These are phyloP conservation scores for Miniopterus natalensis DNA, from an alignment of 2,113 vertebrate species.

Conservation along the genomic window DNA sequence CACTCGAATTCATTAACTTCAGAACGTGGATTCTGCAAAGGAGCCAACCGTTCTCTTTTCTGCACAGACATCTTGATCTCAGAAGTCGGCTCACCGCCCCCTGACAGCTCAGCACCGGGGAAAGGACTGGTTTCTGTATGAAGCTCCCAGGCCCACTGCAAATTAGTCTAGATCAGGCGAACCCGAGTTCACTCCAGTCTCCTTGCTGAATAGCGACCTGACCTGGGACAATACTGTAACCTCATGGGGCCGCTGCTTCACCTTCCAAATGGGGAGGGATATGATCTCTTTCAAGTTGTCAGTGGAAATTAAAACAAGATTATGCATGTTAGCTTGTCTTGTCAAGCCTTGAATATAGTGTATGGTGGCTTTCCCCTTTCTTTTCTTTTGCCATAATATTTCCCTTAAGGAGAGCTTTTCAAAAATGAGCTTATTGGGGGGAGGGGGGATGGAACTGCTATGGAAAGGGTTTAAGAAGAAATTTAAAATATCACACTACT, in stretches of 20 bases:
- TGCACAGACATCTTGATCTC: constrained; percentile 58
- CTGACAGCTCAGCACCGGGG: not conserved
- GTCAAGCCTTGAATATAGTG: not conserved
- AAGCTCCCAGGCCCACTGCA: not conserved
- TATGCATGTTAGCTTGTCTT: not conserved
- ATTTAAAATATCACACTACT: not conserved
- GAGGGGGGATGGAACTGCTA: not conserved
- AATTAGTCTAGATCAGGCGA: constrained; percentile 50
- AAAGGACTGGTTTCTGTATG: constrained; percentile 42
- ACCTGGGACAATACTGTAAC: not conserved
- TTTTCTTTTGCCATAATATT: not conserved
- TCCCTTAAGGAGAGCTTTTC: not conserved
- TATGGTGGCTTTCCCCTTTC: not conserved
- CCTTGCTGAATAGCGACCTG: not conserved
- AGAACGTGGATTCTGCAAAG: constrained; percentile 48
- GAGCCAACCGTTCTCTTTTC: not conserved
- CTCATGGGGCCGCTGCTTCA: not conserved
- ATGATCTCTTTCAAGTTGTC: not conserved
- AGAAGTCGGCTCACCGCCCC: constrained; percentile 24
- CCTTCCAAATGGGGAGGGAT: not conserved
- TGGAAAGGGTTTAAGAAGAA: not conserved
- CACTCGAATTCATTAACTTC: constrained; percentile 59
- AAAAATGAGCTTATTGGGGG: not conserved
- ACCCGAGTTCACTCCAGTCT: not conserved
- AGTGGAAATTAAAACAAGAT: constrained; percentile 43